Percentiles rank a stretch among this genome's conserved stretches.
Evolutionary conservation across 1,140 invertebrate genomes (phyloP).

Genomic region (Caenorhabditis inopinata): DNA sequence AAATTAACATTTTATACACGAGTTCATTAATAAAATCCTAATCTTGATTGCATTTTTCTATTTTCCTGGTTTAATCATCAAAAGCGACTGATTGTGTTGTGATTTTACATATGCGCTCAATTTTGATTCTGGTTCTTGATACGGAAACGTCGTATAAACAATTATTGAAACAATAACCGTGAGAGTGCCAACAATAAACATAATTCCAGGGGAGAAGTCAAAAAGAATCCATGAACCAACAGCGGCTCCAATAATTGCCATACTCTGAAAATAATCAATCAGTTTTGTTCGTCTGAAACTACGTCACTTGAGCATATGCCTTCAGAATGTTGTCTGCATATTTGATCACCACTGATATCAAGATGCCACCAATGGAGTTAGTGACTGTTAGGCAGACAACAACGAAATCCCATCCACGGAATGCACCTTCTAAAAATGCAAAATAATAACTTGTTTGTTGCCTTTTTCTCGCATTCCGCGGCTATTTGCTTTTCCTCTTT

Average conservation of each 20-base stretch:
- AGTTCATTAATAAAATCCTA: background rate
- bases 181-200: conserved; percentile 57
- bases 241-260: conserved; percentile 64
- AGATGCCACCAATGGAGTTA: conserved; percentile 83
- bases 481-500: too few relatives aligned
- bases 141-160: conserved; percentile 36
- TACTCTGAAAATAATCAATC: conserved; percentile 36
- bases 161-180: conserved; percentile 52
- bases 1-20: too few relatives aligned
- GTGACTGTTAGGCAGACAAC: conserved; percentile 80
- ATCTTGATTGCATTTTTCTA: background rate
- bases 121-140: conserved; percentile 7
- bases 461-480: too few relatives aligned
- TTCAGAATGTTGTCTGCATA: conserved; percentile 95
- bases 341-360: conserved; percentile 91
- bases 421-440: conserved; percentile 55
- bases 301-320: conserved; percentile 58
- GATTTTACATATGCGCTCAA: conserved; percentile 5
- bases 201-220: conserved; percentile 59
- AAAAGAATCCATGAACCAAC: conserved; percentile 65
- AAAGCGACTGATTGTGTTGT: background rate
- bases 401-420: conserved; percentile 78
- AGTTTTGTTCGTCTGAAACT: background rate
- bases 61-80: conserved; percentile 17
- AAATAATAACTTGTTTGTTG: too few relatives aligned